A percentile compares a stretch with the other conserved stretches of the same genome.
These are phyloP conservation scores for Ctenopoma kingsleyae DNA, from an alignment of 2,797 vertebrate genomes.

Conservation along the genomic window DNA sequence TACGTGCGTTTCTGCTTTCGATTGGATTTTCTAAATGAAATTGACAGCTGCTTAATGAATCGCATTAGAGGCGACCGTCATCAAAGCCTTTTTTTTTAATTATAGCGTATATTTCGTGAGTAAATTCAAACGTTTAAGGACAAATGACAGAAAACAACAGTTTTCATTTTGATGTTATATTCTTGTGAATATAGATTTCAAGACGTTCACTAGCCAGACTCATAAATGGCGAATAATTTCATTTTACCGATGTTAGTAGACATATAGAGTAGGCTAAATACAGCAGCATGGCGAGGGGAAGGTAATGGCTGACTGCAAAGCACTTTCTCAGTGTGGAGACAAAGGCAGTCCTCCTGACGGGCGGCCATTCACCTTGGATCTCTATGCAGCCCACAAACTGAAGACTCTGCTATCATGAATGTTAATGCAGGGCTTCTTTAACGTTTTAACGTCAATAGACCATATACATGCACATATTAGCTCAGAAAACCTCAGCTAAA, in stretches of 20 bases:
- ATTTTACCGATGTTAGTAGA: conserved; percentile 31
- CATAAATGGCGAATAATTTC: conserved; percentile 13
- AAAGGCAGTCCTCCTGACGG: conserved; percentile 82
- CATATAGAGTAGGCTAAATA: conserved; percentile 33
- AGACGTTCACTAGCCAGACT: neutral
- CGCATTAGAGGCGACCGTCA: conserved; percentile 33
- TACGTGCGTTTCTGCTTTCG: conserved; percentile 35
- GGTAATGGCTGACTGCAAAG: conserved; percentile 85
- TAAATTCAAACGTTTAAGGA: conserved; percentile 8
- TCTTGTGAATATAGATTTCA: neutral
- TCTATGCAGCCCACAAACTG: conserved; percentile 26
- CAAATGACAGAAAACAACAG: neutral
- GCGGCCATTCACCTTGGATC: conserved; percentile 80
- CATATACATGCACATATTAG: conserved; percentile 42
- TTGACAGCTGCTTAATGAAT: conserved; percentile 47
- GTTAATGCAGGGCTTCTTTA: conserved; percentile 23
- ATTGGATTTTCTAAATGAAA: conserved; percentile 40
- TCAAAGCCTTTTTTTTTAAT: conserved; percentile 19
- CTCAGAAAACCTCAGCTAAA: conserved; percentile 15
- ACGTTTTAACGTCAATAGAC: conserved; percentile 15
- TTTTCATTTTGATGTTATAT: neutral
- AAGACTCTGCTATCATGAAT: conserved; percentile 26
- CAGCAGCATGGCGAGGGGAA: conserved; percentile 74
- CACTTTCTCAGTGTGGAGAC: conserved; percentile 80
- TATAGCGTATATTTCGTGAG: conserved; percentile 13